Evolutionary conservation across 2,888 invertebrate genomes (phyloP).

Genomic region (Coelinius sp.): DNA sequence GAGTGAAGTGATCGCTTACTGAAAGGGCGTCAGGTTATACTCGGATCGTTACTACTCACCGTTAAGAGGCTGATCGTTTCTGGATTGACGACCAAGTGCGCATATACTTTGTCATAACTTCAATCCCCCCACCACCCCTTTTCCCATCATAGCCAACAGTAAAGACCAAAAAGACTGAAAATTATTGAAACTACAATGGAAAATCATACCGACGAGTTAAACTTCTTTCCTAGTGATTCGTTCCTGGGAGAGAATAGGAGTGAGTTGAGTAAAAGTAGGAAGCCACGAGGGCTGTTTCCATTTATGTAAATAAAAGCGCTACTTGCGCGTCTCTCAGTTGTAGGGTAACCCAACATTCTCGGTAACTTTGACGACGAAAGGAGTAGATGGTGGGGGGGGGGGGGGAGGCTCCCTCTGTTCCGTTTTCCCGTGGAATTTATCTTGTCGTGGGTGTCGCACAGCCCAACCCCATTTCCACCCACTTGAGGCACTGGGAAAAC

Average conservation of each 20-base stretch:
- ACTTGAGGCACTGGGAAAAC: constrained; percentile 1
- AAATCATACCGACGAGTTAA: constrained; percentile 29
- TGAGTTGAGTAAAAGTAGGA: constrained; percentile 18
- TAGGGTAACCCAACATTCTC: constrained; percentile 27
- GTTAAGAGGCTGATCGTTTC: constrained; percentile 16
- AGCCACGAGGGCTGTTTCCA: constrained; percentile 40
- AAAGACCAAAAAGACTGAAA: not conserved
- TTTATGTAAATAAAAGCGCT: constrained; percentile 38
- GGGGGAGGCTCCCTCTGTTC: constrained; percentile 11
- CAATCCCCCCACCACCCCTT: not conserved
- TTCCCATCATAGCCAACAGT: too few relatives aligned
- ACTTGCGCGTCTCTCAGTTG: constrained; percentile 25
- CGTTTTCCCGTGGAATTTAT: constrained; percentile 33
- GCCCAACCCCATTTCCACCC: constrained; percentile 1
- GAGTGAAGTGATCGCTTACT: constrained; percentile 21
- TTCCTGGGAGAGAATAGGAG: not conserved
- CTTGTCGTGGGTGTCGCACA: constrained; percentile 35
- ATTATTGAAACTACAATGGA: constrained; percentile 21
- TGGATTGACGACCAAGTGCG: constrained; percentile 22
- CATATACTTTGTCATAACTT: constrained; percentile 12
- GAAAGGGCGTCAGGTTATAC: constrained; percentile 15
- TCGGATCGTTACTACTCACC: constrained; percentile 20
- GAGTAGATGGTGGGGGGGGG: constrained; percentile 5
- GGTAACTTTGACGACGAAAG: constrained; percentile 35
- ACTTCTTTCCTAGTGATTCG: constrained; percentile 28